Conservation (phyloP, 2,113 vertebrate species). For the Hippocampus abdominalis region DNA sequence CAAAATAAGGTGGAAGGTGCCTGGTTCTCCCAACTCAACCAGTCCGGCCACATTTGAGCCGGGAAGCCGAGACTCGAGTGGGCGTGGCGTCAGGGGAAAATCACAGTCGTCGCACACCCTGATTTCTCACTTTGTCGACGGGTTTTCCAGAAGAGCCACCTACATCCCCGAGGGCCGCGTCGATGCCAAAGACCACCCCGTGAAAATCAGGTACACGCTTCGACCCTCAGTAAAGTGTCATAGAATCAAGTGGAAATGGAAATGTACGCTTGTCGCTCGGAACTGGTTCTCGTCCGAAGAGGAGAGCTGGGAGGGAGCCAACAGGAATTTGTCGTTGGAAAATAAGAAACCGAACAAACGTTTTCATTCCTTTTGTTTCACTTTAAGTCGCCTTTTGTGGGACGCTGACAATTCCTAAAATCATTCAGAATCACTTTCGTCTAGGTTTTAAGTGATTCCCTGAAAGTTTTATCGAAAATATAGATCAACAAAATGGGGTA, state of each 20-base stretch:
- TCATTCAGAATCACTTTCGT: background rate
- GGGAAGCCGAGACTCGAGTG: slow-evolving; percentile 8
- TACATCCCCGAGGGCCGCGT: background rate
- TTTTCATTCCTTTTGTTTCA: background rate
- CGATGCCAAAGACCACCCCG: too few relatives aligned
- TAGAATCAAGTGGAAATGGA: background rate
- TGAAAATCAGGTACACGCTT: background rate
- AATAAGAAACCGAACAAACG: background rate
- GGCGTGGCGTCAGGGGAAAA: slow-evolving; percentile 22
- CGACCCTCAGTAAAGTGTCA: background rate
- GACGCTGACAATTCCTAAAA: background rate
- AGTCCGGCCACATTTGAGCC: slow-evolving; percentile 50
- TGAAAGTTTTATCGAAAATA: too few relatives aligned
- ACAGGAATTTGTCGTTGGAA: background rate
- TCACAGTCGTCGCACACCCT: background rate
- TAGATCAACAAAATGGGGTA: too few relatives aligned
- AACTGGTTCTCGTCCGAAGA: background rate
- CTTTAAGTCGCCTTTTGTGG: background rate
- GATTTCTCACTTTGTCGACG: background rate
- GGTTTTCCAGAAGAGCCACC: background rate
- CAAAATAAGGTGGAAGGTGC: background rate
- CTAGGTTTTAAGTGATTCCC: background rate
- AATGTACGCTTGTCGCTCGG: background rate
- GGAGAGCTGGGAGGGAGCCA: background rate
- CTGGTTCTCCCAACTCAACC: slow-evolving; percentile 31